Evolutionary conservation across 2,888 invertebrate genomes (phyloP), one percentile per base, ranked within the genome.

Genomic region (Eupeodes luniger): DNA sequence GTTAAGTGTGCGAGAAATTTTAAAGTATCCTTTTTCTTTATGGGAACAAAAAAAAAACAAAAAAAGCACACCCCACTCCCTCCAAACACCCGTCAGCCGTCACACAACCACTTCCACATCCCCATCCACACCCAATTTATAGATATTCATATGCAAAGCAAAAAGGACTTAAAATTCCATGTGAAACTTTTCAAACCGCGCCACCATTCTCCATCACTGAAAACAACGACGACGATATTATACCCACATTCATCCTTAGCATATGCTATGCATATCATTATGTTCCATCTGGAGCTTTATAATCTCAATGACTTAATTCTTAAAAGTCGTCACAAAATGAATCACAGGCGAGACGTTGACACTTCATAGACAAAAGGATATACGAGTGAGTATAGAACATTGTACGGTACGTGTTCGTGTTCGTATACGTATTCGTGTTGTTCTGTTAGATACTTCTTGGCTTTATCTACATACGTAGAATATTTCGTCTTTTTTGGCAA

Each of bases 221-320:
- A 49, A 47, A 72, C 27, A 57, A 72, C 57, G 6, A 12, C 16
- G 40, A 40, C 40, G 40, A 5, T 5, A 5, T 51, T 51, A 67
- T 36, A 72, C 44, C 40, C 40, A 70, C 40, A 70, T 70, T 55
- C 44, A 55, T 70, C 53, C 36, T 19, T 12, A 27, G 3, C 72
- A 78, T 74, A 74, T 64, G 69, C 40, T 51, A 57, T 79, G 83
- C 83, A 86, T 80, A 87, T 87, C 83, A 80, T 87, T 87, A 87
- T 76, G 79, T 70, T 40, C 83, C 83, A 87, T 80, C 76, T 83
- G 86, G 86, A 64, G 86, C 79, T 80, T 82, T 79, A 87, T 80
- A 83, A 83, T 80, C 86, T 83, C 79, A 87, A 83, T 83, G 86
- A 87, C 86, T 87, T 87, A 83, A 87, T 87, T 87, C 80, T 72